Base-by-base conservation (phyloP, 2,113 vertebrate genomes). In the Petroica traversi region DNA sequence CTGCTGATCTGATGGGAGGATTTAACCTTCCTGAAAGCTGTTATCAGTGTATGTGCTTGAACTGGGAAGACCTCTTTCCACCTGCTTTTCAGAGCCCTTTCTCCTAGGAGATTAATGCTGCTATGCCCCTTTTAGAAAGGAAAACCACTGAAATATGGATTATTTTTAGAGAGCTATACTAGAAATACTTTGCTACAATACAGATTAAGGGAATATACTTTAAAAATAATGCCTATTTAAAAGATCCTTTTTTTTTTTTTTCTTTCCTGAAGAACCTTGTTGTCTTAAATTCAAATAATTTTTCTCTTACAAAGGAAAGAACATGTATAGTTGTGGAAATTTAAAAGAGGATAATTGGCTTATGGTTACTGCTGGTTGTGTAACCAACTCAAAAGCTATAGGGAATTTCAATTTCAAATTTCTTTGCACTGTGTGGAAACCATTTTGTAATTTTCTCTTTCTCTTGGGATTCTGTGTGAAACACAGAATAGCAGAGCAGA, bases 21-120 rank as follows among this genome's bases (percentile, higher is more conserved):
- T 96, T 97, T 97, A 96, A 91, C 80, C 91, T 96, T 91, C 84
- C 90, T 71, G 91, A 95, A 94, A 95, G 94, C 92, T 93, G 78
- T 78, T 90, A 73, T 55, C 92, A 74, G 46, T 63, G 74, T 25
- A 52, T 91, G 74, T 48, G 88, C 83, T 93, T 97, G 94, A 96
- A 97, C 92, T 92, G 67, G 61, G 79, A 93, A 94, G 90, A 96
- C 88, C 94, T 92, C 91, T 73, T 81, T 94, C 82, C 89, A 95
- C 93, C 78, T 97, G 88, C 71, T 81, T 96, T 92, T 84, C 76
- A 84, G 81, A 93, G 79, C 49, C 64, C 57, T 93, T 92, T 93
- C 88, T 89, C 87, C 64, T 41, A 83, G 69, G 52, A 72, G 77
- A 95, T 95, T 94, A 95, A 83, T 1, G 4, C 72, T 67, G 71